phyloP scores from a whole-genome alignment of 2,888 invertebrate species.

The Mystacides longicornis region DNA sequence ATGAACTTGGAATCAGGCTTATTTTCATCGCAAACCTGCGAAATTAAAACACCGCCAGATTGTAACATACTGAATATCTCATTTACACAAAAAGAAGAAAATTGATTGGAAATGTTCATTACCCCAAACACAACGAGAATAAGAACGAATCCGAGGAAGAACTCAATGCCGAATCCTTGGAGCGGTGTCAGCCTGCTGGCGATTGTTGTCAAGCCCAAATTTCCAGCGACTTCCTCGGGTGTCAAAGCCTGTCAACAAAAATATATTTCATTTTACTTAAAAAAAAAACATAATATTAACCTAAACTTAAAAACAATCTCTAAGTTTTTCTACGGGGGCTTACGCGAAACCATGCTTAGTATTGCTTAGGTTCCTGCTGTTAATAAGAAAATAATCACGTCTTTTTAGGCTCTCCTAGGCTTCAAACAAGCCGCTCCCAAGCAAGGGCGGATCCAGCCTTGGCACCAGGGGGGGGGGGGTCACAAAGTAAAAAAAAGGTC shows the following conservation, averaged over 20 bases:
- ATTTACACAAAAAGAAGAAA: neutral
- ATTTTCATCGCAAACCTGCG: slow-evolving; percentile 59
- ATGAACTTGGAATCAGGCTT: slow-evolving; percentile 73
- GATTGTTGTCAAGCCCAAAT: slow-evolving; percentile 63
- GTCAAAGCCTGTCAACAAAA: slow-evolving; percentile 52
- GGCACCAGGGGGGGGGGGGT: no score
- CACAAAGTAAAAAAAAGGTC: no score
- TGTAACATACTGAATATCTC: neutral
- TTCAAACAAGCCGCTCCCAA: no score
- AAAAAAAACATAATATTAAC: no score
- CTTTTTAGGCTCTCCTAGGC: no score
- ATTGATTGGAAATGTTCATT: slow-evolving; percentile 29
- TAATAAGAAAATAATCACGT: no score
- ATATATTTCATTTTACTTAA: no score
- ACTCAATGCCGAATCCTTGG: slow-evolving; percentile 85
- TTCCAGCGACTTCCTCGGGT: slow-evolving; percentile 52
- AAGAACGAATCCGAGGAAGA: slow-evolving; percentile 83
- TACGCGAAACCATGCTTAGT: no score
- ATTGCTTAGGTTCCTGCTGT: no score
- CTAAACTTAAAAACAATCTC: no score
- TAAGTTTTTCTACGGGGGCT: no score
- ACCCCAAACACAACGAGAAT: slow-evolving; percentile 86
- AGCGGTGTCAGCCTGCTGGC: slow-evolving; percentile 54
- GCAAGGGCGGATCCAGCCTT: no score
- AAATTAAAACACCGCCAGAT: neutral